A percentile compares a stretch with the other conserved stretches of the same genome.
Evolutionary conservation across 2,797 vertebrate genomes (phyloP).

Genomic region (Alosa sapidissima): DNA sequence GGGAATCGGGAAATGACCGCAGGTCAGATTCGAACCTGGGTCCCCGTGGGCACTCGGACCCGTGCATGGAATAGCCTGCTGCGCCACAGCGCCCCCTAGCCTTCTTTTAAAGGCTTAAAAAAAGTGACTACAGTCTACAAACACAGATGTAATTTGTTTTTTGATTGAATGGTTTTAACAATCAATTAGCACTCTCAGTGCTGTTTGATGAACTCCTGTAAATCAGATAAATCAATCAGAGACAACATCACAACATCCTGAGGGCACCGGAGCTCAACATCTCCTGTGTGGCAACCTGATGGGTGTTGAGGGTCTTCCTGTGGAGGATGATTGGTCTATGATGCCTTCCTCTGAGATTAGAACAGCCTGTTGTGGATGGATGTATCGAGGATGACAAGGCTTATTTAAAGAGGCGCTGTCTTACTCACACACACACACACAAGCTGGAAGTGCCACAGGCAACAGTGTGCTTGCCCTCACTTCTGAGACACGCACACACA

Average conservation of each 20-base stretch:
- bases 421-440: background rate
- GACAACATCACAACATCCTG: background rate
- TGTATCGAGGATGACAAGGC: background rate
- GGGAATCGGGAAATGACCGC: too few species aligned
- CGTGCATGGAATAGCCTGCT: too few species aligned
- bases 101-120: too few species aligned
- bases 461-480: background rate
- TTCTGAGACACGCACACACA: background rate
- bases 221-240: background rate
- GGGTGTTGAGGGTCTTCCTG: slow-evolving; percentile 31
- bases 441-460: background rate
- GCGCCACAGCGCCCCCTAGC: too few species aligned
- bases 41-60: too few species aligned
- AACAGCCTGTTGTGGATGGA: background rate
- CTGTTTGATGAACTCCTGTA: background rate
- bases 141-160: too few species aligned
- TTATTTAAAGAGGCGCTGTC: background rate
- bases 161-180: background rate
- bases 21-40: too few species aligned
- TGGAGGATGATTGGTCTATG: background rate
- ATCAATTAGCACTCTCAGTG: background rate
- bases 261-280: background rate
- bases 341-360: slow-evolving; percentile 6
- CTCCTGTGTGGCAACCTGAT: background rate
- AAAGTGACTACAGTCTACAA: background rate